phyloP scores from a whole-genome alignment of 2,888 invertebrate genomes.

The Hemithea aestivaria region DNA sequence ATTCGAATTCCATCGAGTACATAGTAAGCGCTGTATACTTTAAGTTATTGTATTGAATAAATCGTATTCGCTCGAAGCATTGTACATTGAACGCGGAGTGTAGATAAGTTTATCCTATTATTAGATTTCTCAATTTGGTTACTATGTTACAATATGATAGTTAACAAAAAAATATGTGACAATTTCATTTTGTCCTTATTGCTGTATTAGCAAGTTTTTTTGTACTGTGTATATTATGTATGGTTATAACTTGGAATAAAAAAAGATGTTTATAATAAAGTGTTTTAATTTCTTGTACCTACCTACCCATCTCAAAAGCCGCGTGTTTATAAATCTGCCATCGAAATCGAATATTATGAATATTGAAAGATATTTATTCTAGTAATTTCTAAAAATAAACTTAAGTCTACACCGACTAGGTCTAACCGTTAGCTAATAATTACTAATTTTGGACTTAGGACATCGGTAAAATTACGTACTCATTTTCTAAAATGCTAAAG shows the following conservation, averaged over 20 bases:
- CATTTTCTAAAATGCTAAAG: no score
- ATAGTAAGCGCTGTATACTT: conserved; percentile 75
- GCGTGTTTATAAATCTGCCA: no score
- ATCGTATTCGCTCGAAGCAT: conserved; percentile 77
- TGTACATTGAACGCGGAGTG: conserved; percentile 76
- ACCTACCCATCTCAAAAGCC: no score
- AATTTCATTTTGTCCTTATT: conserved; percentile 76
- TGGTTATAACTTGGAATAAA: conserved; percentile 84
- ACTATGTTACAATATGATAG: conserved; percentile 69
- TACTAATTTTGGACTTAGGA: no score
- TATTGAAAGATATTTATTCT: no score
- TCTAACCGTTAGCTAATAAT: no score
- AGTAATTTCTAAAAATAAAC: no score
- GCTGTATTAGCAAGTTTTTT: conserved; percentile 83
- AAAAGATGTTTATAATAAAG: conserved; percentile 75
- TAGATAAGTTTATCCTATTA: conserved; percentile 77
- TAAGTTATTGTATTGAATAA: conserved; percentile 76
- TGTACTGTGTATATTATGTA: conserved; percentile 91
- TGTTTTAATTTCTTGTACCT: conserved; percentile 30
- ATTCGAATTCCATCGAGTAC: conserved; percentile 79
- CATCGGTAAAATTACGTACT: no score
- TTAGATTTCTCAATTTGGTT: conserved; percentile 77
- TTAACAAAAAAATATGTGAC: conserved; percentile 64
- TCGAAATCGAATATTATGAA: no score
- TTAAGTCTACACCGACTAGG: no score